These are phyloP conservation scores for Aphidoletes aphidimyza DNA, from an alignment of 2,888 invertebrate genomes.

Conservation along the genomic window DNA sequence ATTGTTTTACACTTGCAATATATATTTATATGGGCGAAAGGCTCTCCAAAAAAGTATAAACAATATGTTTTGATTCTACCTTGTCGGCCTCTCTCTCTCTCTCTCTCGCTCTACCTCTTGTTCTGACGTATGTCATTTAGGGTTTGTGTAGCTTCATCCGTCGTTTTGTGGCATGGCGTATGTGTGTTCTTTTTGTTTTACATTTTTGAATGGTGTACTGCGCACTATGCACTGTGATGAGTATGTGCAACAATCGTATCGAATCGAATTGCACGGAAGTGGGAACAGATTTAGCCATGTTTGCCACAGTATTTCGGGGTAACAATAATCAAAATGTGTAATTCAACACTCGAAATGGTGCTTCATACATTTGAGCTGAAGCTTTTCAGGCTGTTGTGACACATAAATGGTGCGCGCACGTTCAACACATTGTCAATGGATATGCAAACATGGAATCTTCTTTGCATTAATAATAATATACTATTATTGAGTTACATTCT, in stretches of 20 bases:
- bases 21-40: too few relatives aligned
- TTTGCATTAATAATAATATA: constrained; percentile 43
- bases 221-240: too few relatives aligned
- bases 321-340: too few relatives aligned
- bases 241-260: constrained; percentile 4
- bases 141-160: neutral
- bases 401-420: neutral
- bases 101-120: neutral
- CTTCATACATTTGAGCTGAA: neutral
- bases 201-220: neutral
- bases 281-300: neutral
- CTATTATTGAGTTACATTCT: constrained; percentile 33
- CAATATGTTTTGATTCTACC: constrained; percentile 9
- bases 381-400: neutral
- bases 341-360: neutral
- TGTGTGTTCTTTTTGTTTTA: neutral
- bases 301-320: neutral
- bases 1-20: neutral
- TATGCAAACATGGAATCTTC: constrained; percentile 44
- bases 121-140: neutral
- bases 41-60: constrained; percentile 10
- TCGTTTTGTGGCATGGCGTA: neutral
- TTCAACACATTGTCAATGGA: constrained; percentile 11
- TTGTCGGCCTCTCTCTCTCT: too few relatives aligned
- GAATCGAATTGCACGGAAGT: neutral